Evolutionary conservation across 2,888 invertebrate species (phyloP).

Genomic region (Aproaerema taeniolella): DNA sequence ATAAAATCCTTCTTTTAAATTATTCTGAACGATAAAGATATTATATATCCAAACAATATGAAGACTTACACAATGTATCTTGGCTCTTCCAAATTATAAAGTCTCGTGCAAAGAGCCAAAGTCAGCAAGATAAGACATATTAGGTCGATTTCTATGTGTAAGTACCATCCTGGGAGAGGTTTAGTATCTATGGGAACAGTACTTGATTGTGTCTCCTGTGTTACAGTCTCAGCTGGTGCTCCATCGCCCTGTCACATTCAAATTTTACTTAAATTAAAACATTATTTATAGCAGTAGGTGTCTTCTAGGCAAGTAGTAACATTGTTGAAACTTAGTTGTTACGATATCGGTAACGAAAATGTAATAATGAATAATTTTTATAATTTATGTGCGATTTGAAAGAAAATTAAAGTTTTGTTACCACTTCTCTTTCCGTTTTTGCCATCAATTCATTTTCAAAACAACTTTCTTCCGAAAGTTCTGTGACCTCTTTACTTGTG

Average conservation of each 20-base stretch:
- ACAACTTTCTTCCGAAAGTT: slow-evolving; percentile 37
- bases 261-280: too few species aligned
- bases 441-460: slow-evolving; percentile 25
- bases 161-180: slow-evolving; percentile 37
- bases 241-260: slow-evolving; percentile 39
- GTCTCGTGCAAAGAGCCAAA: slow-evolving; percentile 84
- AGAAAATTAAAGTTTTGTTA: too few species aligned
- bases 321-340: too few species aligned
- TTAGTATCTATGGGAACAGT: too few species aligned
- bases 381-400: too few species aligned
- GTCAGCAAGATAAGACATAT: slow-evolving; percentile 84
- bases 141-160: slow-evolving; percentile 84
- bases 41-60: too few species aligned
- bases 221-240: slow-evolving; percentile 31
- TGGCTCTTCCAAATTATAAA: slow-evolving; percentile 91
- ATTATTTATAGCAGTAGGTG: too few species aligned
- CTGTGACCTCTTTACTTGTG: slow-evolving; percentile 52
- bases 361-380: too few species aligned
- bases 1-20: too few species aligned
- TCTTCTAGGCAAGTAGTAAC: too few species aligned
- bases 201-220: slow-evolving; percentile 14
- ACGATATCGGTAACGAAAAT: too few species aligned
- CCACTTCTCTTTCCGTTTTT: slow-evolving; percentile 35
- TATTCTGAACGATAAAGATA: too few species aligned
- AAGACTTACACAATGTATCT: slow-evolving; percentile 95